Evolutionary conservation across 1,140 invertebrate genomes (phyloP).

Genomic region (Anastrepha obliqua): DNA sequence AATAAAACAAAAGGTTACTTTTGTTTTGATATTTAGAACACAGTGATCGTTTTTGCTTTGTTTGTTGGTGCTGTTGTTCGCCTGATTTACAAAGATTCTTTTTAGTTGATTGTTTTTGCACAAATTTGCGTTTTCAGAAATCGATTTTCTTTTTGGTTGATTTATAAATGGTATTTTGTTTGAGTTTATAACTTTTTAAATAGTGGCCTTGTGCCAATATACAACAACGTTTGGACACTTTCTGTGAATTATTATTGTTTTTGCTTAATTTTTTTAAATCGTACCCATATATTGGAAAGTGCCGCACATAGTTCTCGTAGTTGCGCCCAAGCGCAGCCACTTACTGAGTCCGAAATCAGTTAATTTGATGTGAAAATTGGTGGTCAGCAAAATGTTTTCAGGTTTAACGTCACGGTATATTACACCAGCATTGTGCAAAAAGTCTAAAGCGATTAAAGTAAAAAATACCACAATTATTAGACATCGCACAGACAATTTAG

Average conservation of each 20-base stretch:
- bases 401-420: constrained; percentile 94
- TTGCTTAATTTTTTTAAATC: constrained; percentile 60
- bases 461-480: constrained; percentile 11
- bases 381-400: constrained; percentile 91
- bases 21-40: neutral
- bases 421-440: constrained; percentile 91
- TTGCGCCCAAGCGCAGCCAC: constrained; percentile 85
- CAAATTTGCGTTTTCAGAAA: constrained; percentile 26
- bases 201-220: neutral
- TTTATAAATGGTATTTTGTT: neutral
- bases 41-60: neutral
- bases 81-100: neutral
- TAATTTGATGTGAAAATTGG: constrained; percentile 85
- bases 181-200: constrained; percentile 39
- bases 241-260: constrained; percentile 54
- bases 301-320: constrained; percentile 91
- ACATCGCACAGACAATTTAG: neutral
- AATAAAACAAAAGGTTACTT: neutral
- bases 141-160: constrained; percentile 3
- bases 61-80: constrained; percentile 25
- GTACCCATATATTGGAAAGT: constrained; percentile 93
- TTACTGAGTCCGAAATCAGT: constrained; percentile 96
- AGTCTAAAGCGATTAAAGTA: constrained; percentile 80
- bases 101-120: constrained; percentile 38
- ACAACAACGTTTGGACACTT: neutral